Percentiles rank a stretch among this genome's conserved stretches.
Evolutionary conservation across 2,888 invertebrate genomes (phyloP).

Genomic region (Oasisia sp.): DNA sequence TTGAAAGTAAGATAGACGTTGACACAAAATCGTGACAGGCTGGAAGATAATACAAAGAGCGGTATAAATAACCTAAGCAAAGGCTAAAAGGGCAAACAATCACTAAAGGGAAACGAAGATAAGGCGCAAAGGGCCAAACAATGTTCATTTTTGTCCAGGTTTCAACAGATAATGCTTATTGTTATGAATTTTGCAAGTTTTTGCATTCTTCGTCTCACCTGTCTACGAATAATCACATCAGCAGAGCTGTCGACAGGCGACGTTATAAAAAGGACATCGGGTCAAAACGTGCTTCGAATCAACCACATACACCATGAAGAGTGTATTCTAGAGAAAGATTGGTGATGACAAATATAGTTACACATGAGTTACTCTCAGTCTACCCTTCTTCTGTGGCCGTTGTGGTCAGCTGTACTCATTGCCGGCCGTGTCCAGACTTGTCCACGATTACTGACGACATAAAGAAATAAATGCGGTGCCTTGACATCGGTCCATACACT

Average conservation of each 20-base stretch:
- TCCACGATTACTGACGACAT: background rate
- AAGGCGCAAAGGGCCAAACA: background rate
- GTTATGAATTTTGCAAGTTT: background rate
- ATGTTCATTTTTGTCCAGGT: background rate
- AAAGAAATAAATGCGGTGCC: slow-evolving; percentile 7
- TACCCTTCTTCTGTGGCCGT: background rate
- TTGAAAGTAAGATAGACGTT: background rate
- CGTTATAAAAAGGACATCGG: background rate
- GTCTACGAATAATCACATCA: background rate
- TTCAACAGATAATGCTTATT: background rate
- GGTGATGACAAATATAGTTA: background rate
- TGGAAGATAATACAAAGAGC: background rate
- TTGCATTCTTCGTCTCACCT: background rate
- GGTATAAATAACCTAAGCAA: background rate
- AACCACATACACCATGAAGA: background rate
- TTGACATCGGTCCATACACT: background rate
- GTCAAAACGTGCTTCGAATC: background rate
- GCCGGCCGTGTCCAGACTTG: background rate
- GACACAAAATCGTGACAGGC: background rate
- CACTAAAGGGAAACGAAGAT: background rate
- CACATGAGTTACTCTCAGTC: background rate
- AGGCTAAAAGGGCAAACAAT: background rate
- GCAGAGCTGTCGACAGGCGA: background rate
- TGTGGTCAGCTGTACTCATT: background rate
- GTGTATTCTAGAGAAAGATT: background rate